Percentiles rank a stretch among this genome's conserved stretches.
phyloP scores from a whole-genome alignment of 1,140 invertebrate genomes.

The Drosophila insularis region DNA sequence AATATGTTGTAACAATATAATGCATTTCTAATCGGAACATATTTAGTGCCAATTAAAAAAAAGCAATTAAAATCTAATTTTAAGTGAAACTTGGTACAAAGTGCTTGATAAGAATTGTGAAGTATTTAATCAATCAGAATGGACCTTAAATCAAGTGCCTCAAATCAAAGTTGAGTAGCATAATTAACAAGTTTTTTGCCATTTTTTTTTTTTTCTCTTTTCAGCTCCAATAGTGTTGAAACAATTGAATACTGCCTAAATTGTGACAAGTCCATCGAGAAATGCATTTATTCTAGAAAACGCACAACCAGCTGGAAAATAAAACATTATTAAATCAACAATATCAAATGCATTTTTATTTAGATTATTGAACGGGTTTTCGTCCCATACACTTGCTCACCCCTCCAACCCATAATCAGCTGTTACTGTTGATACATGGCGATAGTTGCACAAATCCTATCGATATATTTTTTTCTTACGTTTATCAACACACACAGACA shows the following conservation, averaged over 20 bases:
- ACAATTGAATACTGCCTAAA: conserved; percentile 58
- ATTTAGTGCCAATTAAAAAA: neutral
- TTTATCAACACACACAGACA: conserved; percentile 32
- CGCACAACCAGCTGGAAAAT: neutral
- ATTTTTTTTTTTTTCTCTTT: neutral
- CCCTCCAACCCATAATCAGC: neutral
- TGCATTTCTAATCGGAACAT: neutral
- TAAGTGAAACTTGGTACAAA: neutral
- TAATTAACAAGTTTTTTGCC: neutral
- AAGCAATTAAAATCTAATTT: neutral
- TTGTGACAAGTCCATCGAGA: neutral
- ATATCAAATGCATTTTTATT: neutral
- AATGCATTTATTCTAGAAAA: conserved; percentile 11
- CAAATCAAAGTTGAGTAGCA: neutral
- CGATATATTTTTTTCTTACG: conserved; percentile 22
- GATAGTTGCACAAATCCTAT: conserved; percentile 15
- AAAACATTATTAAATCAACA: neutral
- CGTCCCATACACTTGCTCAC: neutral
- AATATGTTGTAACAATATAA: neutral
- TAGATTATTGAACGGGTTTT: neutral
- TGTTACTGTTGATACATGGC: neutral
- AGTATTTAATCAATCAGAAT: neutral
- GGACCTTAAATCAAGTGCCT: neutral
- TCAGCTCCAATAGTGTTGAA: conserved; percentile 59
- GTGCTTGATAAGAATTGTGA: neutral